These are phyloP conservation scores for Myotis brandtii DNA, from an alignment of 2,113 vertebrate species.

Conservation along the genomic window DNA sequence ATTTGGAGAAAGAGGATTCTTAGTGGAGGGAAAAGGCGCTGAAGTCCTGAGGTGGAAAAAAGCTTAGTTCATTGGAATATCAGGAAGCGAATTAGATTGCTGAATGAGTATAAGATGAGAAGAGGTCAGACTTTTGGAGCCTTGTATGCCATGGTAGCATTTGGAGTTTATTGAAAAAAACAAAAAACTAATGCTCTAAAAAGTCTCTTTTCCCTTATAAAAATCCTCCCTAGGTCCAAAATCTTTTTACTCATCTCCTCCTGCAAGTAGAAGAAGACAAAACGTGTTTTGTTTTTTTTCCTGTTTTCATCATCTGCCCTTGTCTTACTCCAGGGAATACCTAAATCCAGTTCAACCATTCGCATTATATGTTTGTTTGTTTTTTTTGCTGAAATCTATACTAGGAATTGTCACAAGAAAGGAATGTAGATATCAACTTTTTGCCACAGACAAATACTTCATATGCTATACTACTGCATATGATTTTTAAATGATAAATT, in stretches of 20 bases:
- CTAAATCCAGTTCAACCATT: constrained; percentile 2
- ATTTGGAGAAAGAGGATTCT: background rate
- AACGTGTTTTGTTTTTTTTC: too few species aligned
- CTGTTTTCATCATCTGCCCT: background rate
- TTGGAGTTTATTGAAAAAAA: background rate
- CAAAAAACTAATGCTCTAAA: background rate
- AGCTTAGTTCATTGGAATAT: background rate
- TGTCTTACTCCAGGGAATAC: background rate
- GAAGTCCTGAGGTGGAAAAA: background rate
- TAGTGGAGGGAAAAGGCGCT: background rate
- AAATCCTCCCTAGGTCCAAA: background rate
- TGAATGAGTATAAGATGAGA: background rate
- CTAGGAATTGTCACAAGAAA: background rate
- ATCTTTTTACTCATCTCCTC: background rate
- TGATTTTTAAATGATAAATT: background rate
- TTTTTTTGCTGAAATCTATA: background rate
- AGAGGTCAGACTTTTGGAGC: background rate
- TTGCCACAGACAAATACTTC: background rate
- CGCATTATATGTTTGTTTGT: background rate
- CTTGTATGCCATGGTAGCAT: background rate
- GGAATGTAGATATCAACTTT: background rate
- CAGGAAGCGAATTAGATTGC: background rate
- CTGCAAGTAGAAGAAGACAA: background rate
- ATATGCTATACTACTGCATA: background rate
- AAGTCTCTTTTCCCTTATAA: background rate